Evolutionary conservation across 2,113 vertebrate species (phyloP).

Genomic region (Cheilinus undulatus): DNA sequence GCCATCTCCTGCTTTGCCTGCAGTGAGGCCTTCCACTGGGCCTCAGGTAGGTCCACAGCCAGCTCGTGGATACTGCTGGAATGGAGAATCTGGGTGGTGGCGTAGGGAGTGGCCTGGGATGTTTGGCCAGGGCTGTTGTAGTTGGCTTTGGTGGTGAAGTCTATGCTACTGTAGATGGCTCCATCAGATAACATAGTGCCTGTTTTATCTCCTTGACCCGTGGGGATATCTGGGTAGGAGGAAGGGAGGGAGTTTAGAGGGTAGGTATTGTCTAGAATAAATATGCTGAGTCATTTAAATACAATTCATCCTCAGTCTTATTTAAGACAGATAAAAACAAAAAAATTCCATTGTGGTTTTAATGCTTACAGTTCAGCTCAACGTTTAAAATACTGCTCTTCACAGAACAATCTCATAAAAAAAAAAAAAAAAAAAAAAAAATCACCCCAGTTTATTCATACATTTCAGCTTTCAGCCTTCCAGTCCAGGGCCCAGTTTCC

Average conservation of each 20-base stretch:
- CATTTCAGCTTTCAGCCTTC: constrained; percentile 1
- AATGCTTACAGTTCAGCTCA: constrained; percentile 13
- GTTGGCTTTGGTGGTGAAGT: constrained; percentile 96
- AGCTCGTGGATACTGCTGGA: constrained; percentile 98
- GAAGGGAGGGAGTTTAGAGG: not conserved
- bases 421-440: too few species aligned
- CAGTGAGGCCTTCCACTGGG: constrained; percentile 96
- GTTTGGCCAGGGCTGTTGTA: constrained; percentile 96
- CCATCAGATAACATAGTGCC: constrained; percentile 98
- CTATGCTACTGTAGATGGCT: constrained; percentile 99
- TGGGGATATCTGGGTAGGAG: constrained; percentile 86
- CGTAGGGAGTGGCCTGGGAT: constrained; percentile 95
- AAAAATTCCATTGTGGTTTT: not conserved
- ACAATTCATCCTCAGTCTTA: too few species aligned
- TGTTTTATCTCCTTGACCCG: constrained; percentile 92
- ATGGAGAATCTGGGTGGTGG: constrained; percentile 97
- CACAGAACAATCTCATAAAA: not conserved
- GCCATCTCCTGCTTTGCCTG: constrained; percentile 97
- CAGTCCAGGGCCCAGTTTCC: not conserved
- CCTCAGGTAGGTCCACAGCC: constrained; percentile 95
- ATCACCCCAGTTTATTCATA: not conserved
- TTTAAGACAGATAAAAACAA: too few species aligned
- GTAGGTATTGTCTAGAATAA: not conserved
- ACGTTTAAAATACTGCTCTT: too few species aligned
- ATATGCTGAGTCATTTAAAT: not conserved